Base-by-base conservation (phyloP, 2,888 invertebrate species). In the Harmothoe impar region DNA sequence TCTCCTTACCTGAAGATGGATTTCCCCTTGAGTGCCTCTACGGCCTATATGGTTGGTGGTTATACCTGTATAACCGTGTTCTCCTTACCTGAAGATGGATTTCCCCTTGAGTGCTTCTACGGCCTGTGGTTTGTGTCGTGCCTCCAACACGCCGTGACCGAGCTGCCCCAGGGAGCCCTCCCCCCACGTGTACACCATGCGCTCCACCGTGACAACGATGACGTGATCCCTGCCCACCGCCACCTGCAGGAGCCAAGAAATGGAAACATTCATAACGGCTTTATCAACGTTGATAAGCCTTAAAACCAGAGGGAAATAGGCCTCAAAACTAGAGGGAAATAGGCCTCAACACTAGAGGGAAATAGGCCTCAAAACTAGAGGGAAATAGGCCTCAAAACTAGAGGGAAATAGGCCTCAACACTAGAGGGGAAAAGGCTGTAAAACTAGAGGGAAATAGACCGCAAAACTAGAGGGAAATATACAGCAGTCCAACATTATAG, bases 141-240 rank as follows among this genome's bases (percentile, higher is more conserved):
- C 93, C 78, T 93, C 93, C 1, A 93, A 93, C 78, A 94, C 94
- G 0, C 96, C 96, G 91, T 96, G 94, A 68, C 97, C 97, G 85
- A 98, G 95, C 94, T 97, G 97, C 0, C 97, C 97, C 93, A 96
- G 96, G 12, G 96, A 95, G 31, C 97, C 97, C 94, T 97, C 97
- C 29, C 97, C 97, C 97, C 97, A 97, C 0, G 97, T 96, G 94
- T 97, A 97, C 0, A 97, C 97, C 62, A 97, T 96, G 33, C 96
- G 96, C 94, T 97, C 97, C 95, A 93, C 94, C 78, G 96, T 95
- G n/a, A 96, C 94, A 23, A 95, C 96, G 72, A 96, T 94, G 90
- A 95, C 94, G 94, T 96, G 96, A 90, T 95, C 95, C 23, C 93
- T 93, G 23, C 96, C 95, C 3, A 95, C 95, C 25, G 95, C 95